Evolutionary conservation across 2,113 vertebrate species (phyloP), one percentile per base, ranked within the genome.

Genomic region (Microtus oregoni): DNA sequence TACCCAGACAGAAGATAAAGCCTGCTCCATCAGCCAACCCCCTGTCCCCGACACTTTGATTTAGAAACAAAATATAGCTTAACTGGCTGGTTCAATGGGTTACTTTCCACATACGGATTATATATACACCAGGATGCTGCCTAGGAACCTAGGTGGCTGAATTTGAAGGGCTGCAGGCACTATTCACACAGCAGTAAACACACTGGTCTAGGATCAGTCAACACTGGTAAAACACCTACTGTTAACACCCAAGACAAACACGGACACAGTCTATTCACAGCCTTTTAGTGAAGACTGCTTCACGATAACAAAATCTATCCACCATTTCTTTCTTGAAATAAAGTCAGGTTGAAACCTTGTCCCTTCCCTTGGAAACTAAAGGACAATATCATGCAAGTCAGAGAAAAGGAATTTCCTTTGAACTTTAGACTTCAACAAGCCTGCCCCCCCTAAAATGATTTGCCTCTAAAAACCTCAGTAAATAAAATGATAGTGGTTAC

Each of bases 401-500:
- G 17, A 90, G 67, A 89, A 79, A 96, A 91, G 75, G 65, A 91
- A 92, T 19, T 76, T 55, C 68, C 82, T 88, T 83, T 86, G 81
- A 95, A 92, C 75, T 94, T 94, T 44, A 50, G 86, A 86, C 32
- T 77, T 72, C 75, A 41, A 52, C 0, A 10, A 6, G 7, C 13
- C 75, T 14, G 41, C 1, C n/a, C n/a, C 22, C 61, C 55, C 70
- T 89, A 28, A 92, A 96, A 86, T 91, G 70, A 87, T 91, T 76
- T 97, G 82, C 67, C 50, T 97, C 92, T 44, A 76, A 92, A 94
- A 85, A 91, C 73, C 78, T 81, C 93, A 93, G 90, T 65, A 81
- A 97, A 92, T 65, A 87, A 94, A 94, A 96, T 92, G 38, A 58
- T 65, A 20, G 73, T 76, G 65, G 77, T 91, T 91, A 86, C 61